Evolutionary conservation across 1,140 invertebrate species (phyloP).

Genomic region (Trichomalopsis sarcophagae): DNA sequence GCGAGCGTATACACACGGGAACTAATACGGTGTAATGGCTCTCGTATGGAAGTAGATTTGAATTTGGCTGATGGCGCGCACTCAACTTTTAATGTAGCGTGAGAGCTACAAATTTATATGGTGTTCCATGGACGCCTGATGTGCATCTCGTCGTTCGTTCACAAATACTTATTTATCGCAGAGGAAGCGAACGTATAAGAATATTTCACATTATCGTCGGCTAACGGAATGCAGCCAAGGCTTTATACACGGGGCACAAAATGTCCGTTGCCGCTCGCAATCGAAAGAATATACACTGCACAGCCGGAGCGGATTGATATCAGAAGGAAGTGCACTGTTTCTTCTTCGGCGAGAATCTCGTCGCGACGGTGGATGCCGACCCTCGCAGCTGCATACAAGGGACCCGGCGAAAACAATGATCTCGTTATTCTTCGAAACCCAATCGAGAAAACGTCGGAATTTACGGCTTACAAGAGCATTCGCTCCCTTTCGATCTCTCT

Average conservation of each 20-base stretch:
- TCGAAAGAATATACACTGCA: neutral
- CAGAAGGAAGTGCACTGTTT: constrained; percentile 36
- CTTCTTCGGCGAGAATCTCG: constrained; percentile 25
- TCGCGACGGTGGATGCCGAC: neutral
- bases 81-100: neutral
- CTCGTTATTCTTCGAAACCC: constrained; percentile 65
- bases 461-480: constrained; percentile 62
- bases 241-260: neutral
- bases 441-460: constrained; percentile 64
- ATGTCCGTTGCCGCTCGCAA: neutral
- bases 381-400: neutral
- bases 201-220: neutral
- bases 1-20: neutral
- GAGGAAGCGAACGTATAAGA: neutral
- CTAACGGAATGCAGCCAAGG: neutral
- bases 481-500: constrained; percentile 56
- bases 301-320: neutral
- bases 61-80: neutral
- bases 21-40: constrained; percentile 37
- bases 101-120: neutral
- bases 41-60: neutral
- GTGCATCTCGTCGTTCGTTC: neutral
- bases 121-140: neutral
- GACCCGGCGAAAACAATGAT: constrained; percentile 63
- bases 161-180: neutral